Conservation (phyloP, 2,888 invertebrate species). For the Elegia similella region DNA sequence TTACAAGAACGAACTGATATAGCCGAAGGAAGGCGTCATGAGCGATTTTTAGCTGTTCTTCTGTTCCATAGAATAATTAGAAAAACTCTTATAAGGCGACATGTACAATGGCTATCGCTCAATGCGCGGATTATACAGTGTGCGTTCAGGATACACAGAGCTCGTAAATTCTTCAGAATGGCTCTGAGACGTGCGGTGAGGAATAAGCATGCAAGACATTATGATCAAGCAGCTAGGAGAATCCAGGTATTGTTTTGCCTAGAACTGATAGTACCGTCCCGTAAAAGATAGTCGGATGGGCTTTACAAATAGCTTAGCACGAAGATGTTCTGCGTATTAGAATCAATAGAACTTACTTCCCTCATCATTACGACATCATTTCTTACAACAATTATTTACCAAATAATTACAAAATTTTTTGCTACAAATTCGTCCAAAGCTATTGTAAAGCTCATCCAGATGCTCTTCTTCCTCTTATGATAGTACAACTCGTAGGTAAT, state of each 20-base stretch:
- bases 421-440: too few relatives aligned
- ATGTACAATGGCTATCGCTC: slow-evolving; percentile 57
- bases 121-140: slow-evolving; percentile 67
- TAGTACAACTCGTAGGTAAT: too few relatives aligned
- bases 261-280: too few relatives aligned
- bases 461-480: too few relatives aligned
- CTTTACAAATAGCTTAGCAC: too few relatives aligned
- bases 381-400: too few relatives aligned
- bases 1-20: slow-evolving; percentile 51
- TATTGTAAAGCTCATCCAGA: too few relatives aligned
- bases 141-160: slow-evolving; percentile 57
- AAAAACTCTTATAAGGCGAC: slow-evolving; percentile 61
- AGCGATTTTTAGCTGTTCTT: slow-evolving; percentile 54
- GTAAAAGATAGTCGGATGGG: too few relatives aligned
- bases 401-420: too few relatives aligned
- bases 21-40: slow-evolving; percentile 49
- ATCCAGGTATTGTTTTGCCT: slow-evolving; percentile 52
- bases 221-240: slow-evolving; percentile 53
- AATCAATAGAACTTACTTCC: too few relatives aligned
- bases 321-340: too few relatives aligned
- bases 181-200: slow-evolving; percentile 59
- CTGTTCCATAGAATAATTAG: slow-evolving; percentile 57
- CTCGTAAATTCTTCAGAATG: slow-evolving; percentile 51
- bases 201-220: slow-evolving; percentile 57
- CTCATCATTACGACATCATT: too few relatives aligned